Evolutionary conservation across 2,113 vertebrate genomes (phyloP), one percentile per base, ranked within the genome.

Genomic region (Ictidomys tridecemlineatus): DNA sequence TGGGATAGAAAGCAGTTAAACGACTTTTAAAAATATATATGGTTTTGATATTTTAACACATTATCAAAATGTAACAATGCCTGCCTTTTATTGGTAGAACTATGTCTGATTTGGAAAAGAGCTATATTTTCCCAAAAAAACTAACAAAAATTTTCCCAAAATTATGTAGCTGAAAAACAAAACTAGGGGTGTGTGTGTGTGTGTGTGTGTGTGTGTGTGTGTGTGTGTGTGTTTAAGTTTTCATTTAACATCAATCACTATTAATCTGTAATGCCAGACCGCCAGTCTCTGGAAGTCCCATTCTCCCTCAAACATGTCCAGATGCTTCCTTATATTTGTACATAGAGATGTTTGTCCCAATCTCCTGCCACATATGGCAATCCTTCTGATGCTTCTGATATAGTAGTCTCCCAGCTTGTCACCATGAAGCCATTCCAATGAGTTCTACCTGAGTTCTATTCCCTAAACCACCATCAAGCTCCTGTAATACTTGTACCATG

Each of bases 21-120:
- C 51, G 12, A 6, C 39, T 91, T 91, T 10, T 28, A 12, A 87
- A 84, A 86, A 95, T 48, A 65, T 6, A 3, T 16, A 79, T 4
- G 56, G 42, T 89, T 85, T 86, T 80, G 74, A 32, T 53, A 69
- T 85, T 89, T 93, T 94, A 76, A 58, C 18, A 72, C 39, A 77
- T 39, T 45, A 83, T 51, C 24, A 77, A 13, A 93, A 87, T 56
- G 13, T 65, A 48, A 63, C 39, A 37, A 7, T 70, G 22, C 1
- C 61, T 61, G 1, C 45, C 39, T 80, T 65, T 69, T 58, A 14
- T 37, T 85, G 10, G 45, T 61, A 22, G 32, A 9, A 76, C 56
- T 61, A 6, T 45, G 14, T 78, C 53, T 82, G 26, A 48, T n/a
- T 89, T 61, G 22, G 18, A 32, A 5, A 20, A 11, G 0, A 34